Conservation (phyloP, 2,797 vertebrate species). For the Mastacembelus armatus region DNA sequence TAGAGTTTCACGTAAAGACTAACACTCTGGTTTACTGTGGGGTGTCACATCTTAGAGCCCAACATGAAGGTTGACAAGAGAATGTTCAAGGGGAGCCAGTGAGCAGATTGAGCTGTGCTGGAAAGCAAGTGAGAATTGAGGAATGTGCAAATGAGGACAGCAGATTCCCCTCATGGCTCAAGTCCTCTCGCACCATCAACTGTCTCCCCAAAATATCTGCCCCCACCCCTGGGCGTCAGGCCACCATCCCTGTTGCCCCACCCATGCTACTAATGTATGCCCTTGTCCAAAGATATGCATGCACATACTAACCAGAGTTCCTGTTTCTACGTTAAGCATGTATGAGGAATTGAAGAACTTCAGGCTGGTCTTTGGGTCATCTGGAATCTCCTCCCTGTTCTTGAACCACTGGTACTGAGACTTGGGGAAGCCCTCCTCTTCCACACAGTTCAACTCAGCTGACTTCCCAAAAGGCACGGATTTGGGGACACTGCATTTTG, state of each 20-base stretch:
- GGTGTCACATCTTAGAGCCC: slow-evolving; percentile 43
- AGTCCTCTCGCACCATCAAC: slow-evolving; percentile 82
- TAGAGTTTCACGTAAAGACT: slow-evolving; percentile 22
- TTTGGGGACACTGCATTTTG: slow-evolving; percentile 92
- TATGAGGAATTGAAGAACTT: slow-evolving; percentile 94
- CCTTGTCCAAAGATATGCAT: slow-evolving; percentile 66
- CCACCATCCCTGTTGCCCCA: slow-evolving; percentile 69
- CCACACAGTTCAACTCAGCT: slow-evolving; percentile 91
- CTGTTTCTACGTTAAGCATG: slow-evolving; percentile 84
- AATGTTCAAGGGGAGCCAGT: slow-evolving; percentile 25
- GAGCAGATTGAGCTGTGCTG: slow-evolving; percentile 48
- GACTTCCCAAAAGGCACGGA: slow-evolving; percentile 95
- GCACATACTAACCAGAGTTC: slow-evolving; percentile 90
- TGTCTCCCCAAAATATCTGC: slow-evolving; percentile 86
- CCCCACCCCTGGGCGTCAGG: slow-evolving; percentile 74
- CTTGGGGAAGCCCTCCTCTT: slow-evolving; percentile 92
- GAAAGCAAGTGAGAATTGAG: slow-evolving; percentile 61
- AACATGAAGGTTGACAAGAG: slow-evolving; percentile 53
- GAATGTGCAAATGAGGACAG: slow-evolving; percentile 86
- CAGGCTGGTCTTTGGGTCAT: slow-evolving; percentile 86
- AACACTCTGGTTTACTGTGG: slow-evolving; percentile 4
- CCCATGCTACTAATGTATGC: slow-evolving; percentile 58
- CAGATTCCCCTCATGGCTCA: slow-evolving; percentile 83
- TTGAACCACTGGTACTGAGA: slow-evolving; percentile 97
- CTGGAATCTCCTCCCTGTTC: slow-evolving; percentile 88